Percentiles rank a stretch among this genome's conserved stretches.
Evolutionary conservation across 2,888 invertebrate species (phyloP).

Genomic region (Blastobasis adustella): DNA sequence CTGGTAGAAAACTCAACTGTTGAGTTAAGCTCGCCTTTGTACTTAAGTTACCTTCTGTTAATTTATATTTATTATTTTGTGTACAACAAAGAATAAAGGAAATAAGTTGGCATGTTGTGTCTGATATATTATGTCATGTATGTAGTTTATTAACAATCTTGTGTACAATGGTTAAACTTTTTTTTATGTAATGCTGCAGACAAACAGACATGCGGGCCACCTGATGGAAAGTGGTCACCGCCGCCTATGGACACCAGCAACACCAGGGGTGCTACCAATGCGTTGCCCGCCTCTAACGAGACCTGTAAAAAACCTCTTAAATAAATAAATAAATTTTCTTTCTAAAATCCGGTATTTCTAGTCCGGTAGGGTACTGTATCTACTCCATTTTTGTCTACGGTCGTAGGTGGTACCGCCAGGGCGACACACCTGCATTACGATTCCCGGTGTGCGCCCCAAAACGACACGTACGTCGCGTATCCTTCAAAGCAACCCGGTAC

Average conservation of each 20-base stretch:
- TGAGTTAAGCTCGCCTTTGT: no score
- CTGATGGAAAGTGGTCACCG: no score
- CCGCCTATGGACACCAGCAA: no score
- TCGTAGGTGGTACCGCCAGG: background rate
- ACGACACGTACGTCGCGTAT: constrained; percentile 39
- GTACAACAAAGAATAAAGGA: no score
- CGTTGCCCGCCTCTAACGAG: no score
- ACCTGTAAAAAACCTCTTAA: no score
- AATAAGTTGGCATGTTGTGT: background rate
- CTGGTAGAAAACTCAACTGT: no score
- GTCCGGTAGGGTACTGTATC: background rate
- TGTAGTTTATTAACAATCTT: background rate
- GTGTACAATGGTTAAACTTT: background rate
- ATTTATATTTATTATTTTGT: no score
- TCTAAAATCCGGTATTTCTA: background rate
- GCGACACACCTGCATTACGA: constrained; percentile 25
- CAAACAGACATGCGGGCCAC: no score
- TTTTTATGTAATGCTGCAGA: no score
- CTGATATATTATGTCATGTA: background rate
- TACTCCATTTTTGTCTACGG: background rate
- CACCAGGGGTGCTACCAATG: no score
- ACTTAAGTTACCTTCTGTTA: no score
- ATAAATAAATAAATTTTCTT: background rate
- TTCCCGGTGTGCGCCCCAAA: constrained; percentile 24
- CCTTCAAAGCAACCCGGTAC: constrained; percentile 23